A percentile compares a stretch with the other conserved stretches of the same genome.
phyloP scores from a whole-genome alignment of 2,113 vertebrate species.

The Ceuthmochares aereus region DNA sequence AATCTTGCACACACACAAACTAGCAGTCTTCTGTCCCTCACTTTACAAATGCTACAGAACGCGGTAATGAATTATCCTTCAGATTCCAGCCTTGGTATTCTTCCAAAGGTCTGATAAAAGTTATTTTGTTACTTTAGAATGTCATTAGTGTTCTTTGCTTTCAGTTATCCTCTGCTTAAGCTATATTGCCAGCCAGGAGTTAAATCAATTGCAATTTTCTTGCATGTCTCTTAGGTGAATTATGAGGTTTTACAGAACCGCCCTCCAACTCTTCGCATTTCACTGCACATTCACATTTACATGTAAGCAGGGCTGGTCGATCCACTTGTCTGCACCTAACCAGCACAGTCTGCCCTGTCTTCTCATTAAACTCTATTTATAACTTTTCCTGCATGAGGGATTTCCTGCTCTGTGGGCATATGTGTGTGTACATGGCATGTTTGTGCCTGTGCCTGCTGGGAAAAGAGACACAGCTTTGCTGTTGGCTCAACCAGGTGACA shows the following conservation, averaged over 20 bases:
- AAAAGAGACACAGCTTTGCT: neutral
- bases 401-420: too few species aligned
- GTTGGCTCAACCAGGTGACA: neutral
- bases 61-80: neutral
- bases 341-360: neutral
- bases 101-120: neutral
- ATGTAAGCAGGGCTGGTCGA: rapidly evolving
- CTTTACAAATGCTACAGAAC: neutral
- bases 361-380: neutral
- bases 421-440: neutral
- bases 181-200: neutral
- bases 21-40: neutral
- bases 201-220: neutral
- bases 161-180: neutral
- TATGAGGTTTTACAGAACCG: neutral
- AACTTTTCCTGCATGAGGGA: neutral
- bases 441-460: neutral
- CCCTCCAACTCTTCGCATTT: neutral
- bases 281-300: neutral
- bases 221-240: neutral
- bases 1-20: neutral
- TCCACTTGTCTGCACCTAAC: neutral
- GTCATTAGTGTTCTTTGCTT: neutral
- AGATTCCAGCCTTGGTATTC: neutral
- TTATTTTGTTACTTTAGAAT: neutral